Evolutionary conservation across 2,888 invertebrate genomes (phyloP).

Genomic region (Pheosia tremula): DNA sequence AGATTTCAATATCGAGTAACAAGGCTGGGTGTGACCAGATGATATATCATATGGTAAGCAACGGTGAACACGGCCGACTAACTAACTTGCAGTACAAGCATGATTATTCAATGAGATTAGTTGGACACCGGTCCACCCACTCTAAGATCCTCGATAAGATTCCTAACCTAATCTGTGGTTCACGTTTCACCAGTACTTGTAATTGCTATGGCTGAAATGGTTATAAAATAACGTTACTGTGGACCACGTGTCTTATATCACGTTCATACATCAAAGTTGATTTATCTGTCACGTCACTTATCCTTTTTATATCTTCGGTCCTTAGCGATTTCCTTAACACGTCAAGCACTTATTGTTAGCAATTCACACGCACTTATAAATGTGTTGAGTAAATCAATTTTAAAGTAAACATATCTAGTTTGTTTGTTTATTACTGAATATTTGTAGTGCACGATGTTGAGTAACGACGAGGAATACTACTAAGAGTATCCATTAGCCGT

Average conservation of each 20-base stretch:
- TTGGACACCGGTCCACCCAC: slow-evolving; percentile 47
- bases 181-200: slow-evolving; percentile 40
- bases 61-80: slow-evolving; percentile 71
- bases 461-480: slow-evolving; percentile 29
- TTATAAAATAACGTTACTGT: slow-evolving; percentile 13
- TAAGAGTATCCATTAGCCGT: slow-evolving; percentile 33
- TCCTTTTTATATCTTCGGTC: slow-evolving; percentile 28
- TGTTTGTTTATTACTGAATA: slow-evolving; percentile 18
- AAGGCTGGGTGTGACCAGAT: slow-evolving; percentile 70
- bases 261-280: slow-evolving; percentile 15
- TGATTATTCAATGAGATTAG: slow-evolving; percentile 50
- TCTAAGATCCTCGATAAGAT: slow-evolving; percentile 54
- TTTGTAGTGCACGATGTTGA: slow-evolving; percentile 29
- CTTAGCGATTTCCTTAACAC: slow-evolving; percentile 30
- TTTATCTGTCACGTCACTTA: slow-evolving; percentile 20
- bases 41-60: slow-evolving; percentile 79
- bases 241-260: slow-evolving; percentile 13
- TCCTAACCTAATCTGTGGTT: slow-evolving; percentile 47
- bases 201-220: slow-evolving; percentile 20
- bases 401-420: background rate
- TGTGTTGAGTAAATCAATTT: slow-evolving; percentile 5
- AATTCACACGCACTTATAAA: slow-evolving; percentile 34
- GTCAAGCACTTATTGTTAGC: slow-evolving; percentile 33
- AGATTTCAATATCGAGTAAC: slow-evolving; percentile 73
- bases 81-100: slow-evolving; percentile 46